Evolutionary conservation across 2,797 vertebrate species (phyloP).

Genomic region (Austrolebias charrua): DNA sequence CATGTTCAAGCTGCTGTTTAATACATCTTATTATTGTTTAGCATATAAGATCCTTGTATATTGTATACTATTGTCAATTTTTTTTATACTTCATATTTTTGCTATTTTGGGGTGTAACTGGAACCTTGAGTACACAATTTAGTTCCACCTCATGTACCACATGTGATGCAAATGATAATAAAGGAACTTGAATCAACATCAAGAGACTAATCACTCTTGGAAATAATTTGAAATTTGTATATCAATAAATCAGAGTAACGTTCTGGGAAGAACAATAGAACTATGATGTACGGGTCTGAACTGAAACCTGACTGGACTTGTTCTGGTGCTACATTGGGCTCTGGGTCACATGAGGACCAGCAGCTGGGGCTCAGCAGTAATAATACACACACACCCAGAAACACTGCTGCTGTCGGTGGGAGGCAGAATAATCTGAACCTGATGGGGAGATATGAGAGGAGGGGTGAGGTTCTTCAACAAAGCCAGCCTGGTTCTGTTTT

Average conservation of each 20-base stretch:
- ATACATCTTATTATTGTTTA: too few relatives aligned
- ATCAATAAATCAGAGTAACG: background rate
- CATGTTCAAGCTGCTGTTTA: too few relatives aligned
- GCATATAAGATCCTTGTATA: too few relatives aligned
- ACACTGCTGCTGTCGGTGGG: conserved; percentile 45
- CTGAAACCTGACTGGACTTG: conserved; percentile 11
- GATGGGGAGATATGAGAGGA: conserved; percentile 19
- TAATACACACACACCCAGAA: conserved; percentile 48
- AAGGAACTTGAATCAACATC: too few relatives aligned
- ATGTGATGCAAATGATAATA: too few relatives aligned
- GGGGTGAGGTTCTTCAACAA: conserved; percentile 20
- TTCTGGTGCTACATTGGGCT: conserved; percentile 30
- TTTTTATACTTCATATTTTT: too few relatives aligned
- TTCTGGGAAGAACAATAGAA: conserved; percentile 1
- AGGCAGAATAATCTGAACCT: conserved; percentile 36
- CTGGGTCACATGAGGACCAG: conserved; percentile 47
- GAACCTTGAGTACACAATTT: too few relatives aligned
- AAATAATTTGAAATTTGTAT: background rate
- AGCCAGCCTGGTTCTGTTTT: conserved; percentile 28
- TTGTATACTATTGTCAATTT: too few relatives aligned
- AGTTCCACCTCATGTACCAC: too few relatives aligned
- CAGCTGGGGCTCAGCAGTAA: conserved; percentile 21
- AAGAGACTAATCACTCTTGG: background rate
- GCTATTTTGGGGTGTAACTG: too few relatives aligned
- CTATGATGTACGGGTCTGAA: background rate